Evolutionary conservation across 2,113 vertebrate genomes (phyloP).

Genomic region (Pandion haliaetus): DNA sequence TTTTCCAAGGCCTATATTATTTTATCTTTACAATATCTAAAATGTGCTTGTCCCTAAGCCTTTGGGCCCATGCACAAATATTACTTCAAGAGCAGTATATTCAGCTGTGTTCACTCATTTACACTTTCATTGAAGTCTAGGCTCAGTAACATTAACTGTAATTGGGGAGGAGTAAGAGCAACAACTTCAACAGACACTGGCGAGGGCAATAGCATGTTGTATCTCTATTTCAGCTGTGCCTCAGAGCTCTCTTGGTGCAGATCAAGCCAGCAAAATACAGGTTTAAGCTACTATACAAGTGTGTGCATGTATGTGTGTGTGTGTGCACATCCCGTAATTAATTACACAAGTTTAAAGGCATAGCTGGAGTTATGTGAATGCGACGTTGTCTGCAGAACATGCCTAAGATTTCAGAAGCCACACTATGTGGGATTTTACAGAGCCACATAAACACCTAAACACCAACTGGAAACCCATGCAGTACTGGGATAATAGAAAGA

Average conservation of each 20-base stretch:
- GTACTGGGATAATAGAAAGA: neutral
- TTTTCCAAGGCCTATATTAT: neutral
- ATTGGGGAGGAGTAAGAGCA: neutral
- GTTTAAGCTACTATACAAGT: neutral
- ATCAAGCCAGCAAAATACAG: neutral
- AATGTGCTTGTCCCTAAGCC: neutral
- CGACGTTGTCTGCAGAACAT: neutral
- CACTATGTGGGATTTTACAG: neutral
- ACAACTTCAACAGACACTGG: neutral
- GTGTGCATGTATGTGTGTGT: no score
- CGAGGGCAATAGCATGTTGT: rapidly evolving
- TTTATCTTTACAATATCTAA: neutral
- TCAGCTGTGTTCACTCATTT: neutral
- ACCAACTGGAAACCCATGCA: neutral
- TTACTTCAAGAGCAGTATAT: neutral
- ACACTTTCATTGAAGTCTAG: neutral
- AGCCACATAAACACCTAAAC: neutral
- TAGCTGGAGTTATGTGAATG: neutral
- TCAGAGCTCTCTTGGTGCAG: neutral
- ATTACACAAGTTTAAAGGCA: neutral
- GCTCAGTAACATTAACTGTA: neutral
- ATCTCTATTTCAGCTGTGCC: neutral
- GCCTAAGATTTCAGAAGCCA: neutral
- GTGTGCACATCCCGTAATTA: neutral
- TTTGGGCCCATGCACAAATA: neutral